Base-by-base conservation (phyloP, 2,888 invertebrate species). In the Tiphia femorata region DNA sequence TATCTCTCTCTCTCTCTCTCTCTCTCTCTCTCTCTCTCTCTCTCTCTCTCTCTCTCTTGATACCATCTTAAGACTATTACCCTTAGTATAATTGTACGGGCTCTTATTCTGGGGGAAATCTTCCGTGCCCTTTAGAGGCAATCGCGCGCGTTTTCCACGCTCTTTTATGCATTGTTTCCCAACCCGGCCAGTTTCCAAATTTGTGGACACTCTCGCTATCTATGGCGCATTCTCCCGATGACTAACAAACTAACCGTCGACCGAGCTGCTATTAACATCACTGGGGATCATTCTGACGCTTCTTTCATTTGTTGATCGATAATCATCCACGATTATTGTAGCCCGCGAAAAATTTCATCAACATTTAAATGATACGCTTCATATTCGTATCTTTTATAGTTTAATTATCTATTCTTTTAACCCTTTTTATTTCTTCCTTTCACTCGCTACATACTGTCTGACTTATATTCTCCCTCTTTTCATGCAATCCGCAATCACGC, bases 41-140 rank as follows among this genome's bases (percentile, higher is more conserved):
- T n/a, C n/a, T n/a, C n/a, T n/a, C n/a, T n/a, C n/a, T n/a, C n/a
- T n/a, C n/a, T n/a, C 61, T 63, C 61, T 63, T 70, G 78, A 82
- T 80, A 82, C 78, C 77, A 82, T 81, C 76, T 73, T 69, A 78
- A 77, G 59, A 78, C 77, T 78, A 78, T 75, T 77, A 80, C 77
- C 77, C 3, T 14, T 14, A 30, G 4, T 30, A 38, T 19, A 38
- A 3, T 38, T 19, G 10, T 38, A 33, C n/a, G n/a, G 12, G 14
- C 33, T 33, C 33, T n/a, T 33, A 33, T n/a, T 14, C 33, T 49
- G 46, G 58, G 55, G 64, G 37, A 53, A 53, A 41, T 54, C 50
- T 63, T 51, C 33, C 40, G 42, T 47, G 17, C 37, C 20, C n/a
- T 44, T 21, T 19, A n/a, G n/a, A n/a, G n/a, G n/a, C n/a, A n/a